Evolutionary conservation across 2,797 vertebrate genomes (phyloP).

Genomic region (Pachyuromys duprasi): DNA sequence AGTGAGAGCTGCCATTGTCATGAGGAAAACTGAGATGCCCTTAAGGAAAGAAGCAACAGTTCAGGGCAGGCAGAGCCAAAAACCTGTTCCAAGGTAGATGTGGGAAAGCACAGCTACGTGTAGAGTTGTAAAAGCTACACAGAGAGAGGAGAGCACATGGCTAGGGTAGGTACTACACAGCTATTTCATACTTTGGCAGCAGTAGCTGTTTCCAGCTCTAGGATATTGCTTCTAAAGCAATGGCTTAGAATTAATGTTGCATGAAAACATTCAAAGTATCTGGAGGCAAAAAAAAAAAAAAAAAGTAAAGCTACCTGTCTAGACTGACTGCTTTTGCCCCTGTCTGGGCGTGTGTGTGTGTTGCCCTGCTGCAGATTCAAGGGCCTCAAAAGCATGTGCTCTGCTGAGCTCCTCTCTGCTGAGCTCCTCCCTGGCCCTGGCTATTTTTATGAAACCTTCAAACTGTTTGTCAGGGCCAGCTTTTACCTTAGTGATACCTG

Average conservation of each 20-base stretch:
- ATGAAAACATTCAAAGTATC: slow-evolving; percentile 42
- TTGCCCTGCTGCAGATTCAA: neutral
- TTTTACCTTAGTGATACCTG: neutral
- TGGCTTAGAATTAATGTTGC: slow-evolving; percentile 32
- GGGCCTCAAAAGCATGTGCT: neutral
- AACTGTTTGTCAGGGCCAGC: neutral
- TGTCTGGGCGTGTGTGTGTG: neutral
- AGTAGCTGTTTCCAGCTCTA: slow-evolving; percentile 1
- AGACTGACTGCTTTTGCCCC: neutral
- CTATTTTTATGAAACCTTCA: neutral
- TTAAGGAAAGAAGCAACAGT: neutral
- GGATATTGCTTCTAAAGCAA: neutral
- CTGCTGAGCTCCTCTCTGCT: neutral
- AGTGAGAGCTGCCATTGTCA: neutral
- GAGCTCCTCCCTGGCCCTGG: neutral
- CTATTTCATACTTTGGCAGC: neutral
- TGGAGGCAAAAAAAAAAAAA: neutral
- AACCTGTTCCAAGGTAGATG: neutral
- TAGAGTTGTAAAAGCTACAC: neutral
- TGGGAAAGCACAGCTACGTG: neutral
- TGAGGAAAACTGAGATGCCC: slow-evolving; percentile 23
- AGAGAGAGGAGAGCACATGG: neutral
- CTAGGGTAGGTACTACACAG: neutral
- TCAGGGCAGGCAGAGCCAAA: slow-evolving; percentile 4
- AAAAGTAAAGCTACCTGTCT: neutral